phyloP scores from a whole-genome alignment of 2,113 vertebrate genomes.

The Cygnus buccinator region DNA sequence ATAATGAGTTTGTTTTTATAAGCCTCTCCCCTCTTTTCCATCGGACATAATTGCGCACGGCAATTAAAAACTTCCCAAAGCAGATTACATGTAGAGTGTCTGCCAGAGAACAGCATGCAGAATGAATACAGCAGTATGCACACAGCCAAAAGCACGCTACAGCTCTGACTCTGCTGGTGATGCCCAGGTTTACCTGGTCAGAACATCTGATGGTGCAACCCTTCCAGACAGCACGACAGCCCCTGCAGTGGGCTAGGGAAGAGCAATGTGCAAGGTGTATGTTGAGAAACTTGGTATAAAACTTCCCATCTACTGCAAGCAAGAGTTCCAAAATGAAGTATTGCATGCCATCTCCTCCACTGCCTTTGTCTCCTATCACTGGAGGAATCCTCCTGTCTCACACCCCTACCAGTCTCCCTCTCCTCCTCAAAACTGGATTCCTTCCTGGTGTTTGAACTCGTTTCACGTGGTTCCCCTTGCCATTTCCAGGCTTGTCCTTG shows the following conservation, averaged over 20 bases:
- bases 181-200: background rate
- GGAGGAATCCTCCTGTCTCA: background rate
- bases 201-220: background rate
- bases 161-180: background rate
- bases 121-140: rapidly evolving
- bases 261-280: rapidly evolving
- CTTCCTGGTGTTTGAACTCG: background rate
- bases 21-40: background rate
- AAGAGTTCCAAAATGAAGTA: background rate
- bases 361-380: rapidly evolving
- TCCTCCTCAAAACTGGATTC: background rate
- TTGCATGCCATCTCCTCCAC: rapidly evolving
- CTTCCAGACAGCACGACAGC: background rate
- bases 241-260: background rate
- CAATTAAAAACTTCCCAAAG: background rate
- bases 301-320: background rate
- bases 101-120: background rate
- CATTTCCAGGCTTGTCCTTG: conserved; percentile 15
- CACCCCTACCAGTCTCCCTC: background rate
- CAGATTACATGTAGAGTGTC: background rate
- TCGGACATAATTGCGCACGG: background rate
- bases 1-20: background rate
- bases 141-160: rapidly evolving
- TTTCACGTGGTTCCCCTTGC: background rate
- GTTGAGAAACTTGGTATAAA: no score